A percentile compares a stretch with the other conserved stretches of the same genome.
These are phyloP conservation scores for Drosophila bipectinata DNA, from an alignment of 1,140 invertebrate genomes.

Conservation along the genomic window DNA sequence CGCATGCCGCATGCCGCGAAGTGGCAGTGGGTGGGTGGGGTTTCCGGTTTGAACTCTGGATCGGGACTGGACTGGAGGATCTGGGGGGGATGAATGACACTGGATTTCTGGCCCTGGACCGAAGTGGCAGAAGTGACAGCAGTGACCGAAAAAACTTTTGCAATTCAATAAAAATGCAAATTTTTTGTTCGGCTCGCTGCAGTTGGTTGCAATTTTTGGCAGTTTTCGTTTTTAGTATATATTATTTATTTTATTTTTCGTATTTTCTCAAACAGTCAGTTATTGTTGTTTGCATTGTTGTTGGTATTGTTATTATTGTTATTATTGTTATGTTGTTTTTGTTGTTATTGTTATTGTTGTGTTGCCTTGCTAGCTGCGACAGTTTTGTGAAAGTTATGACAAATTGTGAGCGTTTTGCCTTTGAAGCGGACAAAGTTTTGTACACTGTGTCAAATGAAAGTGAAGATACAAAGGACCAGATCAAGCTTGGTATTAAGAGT, in stretches of 20 bases:
- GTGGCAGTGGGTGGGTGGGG: neutral
- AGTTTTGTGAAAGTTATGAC: conserved; percentile 63
- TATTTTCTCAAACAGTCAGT: conserved; percentile 17
- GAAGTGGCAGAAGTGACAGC: conserved; percentile 45
- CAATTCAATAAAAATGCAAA: conserved; percentile 81
- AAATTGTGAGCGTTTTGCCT: conserved; percentile 54
- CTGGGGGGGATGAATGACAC: neutral
- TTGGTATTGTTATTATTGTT: conserved; percentile 38
- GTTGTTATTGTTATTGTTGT: conserved; percentile 39
- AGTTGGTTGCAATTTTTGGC: conserved; percentile 68
- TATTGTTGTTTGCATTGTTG: conserved; percentile 22
- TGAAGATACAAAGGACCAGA: neutral
- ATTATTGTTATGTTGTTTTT: conserved; percentile 39
- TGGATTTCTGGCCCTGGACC: conserved; percentile 10
- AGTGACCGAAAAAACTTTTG: conserved; percentile 74
- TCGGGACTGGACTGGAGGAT: conserved; percentile 1
- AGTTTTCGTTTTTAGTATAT: conserved; percentile 49
- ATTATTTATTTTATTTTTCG: conserved; percentile 11
- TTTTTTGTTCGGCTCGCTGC: conserved; percentile 52
- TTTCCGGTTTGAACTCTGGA: conserved; percentile 22
- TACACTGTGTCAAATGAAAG: conserved; percentile 30
- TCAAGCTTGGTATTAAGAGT: neutral
- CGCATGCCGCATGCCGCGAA: conserved; percentile 27
- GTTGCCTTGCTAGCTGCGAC: conserved; percentile 39
- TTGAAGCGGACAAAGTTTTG: conserved; percentile 38